Evolutionary conservation across 2,113 vertebrate species (phyloP), one percentile per base, ranked within the genome.

Genomic region (Eudorcas thomsonii): DNA sequence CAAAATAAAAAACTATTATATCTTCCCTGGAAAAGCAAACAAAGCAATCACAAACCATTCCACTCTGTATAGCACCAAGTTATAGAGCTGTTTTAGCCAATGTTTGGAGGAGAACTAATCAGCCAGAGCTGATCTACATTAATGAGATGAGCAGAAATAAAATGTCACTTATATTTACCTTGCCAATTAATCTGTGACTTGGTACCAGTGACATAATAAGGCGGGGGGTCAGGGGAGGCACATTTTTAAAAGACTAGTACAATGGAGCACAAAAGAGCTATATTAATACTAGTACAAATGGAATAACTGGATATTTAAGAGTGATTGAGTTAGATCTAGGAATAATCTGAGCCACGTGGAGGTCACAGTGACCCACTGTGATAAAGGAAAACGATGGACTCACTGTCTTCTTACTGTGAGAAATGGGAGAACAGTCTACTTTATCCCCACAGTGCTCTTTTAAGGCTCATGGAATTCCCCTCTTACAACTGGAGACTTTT

Each of bases 131-230:
- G 36, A 78, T 57, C 84, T 81, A 3, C 23, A 62, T 85, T 90
- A 85, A 82, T 60, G 60, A 97, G 25, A 54, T 64, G 77, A 45
- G 9, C 77, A 96, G 82, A 82, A 95, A 48, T 85, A 92, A 74
- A 91, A 87, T 80, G 74, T 82, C 78, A 87, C 78, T 92, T 84
- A 45, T 52, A 71, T 94, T 96, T 82, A 57, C 85, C 86, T 87
- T 83, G 43, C 60, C 86, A 85, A 28, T 96, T 55, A 90, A 28
- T 90, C 36, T 88, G 5, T 92, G 85, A 64, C 30, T 91, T 90
- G 86, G 55, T 45, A 60, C 43, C 57, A 81, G 52, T 87, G 88
- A 36, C 19, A 45, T 64, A 57, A 80, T 55, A 23, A 80, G 43
- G 23, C 0, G 5, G 5, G 2, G 6, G 3, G 2, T 15, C 52